A percentile compares a stretch with the other conserved stretches of the same genome.
These are phyloP conservation scores for Rotaria macrura DNA, from an alignment of 2,888 invertebrate species.

Conservation along the genomic window DNA sequence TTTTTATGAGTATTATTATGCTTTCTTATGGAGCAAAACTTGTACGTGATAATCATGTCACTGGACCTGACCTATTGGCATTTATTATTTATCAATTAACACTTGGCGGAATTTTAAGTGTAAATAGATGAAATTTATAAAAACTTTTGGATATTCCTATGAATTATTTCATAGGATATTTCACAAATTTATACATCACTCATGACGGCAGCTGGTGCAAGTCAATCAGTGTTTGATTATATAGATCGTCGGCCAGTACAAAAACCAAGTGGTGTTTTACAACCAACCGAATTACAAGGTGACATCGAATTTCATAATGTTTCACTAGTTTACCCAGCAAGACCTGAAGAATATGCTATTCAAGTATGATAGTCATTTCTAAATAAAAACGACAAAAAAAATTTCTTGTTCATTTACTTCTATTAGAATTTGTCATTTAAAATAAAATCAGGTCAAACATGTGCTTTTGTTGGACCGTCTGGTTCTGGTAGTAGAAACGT, in stretches of 20 bases:
- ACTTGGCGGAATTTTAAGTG: constrained; percentile 42
- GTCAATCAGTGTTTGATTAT: constrained; percentile 48
- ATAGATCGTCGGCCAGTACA: constrained; percentile 47
- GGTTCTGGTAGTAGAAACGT: constrained; percentile 40
- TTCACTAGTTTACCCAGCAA: constrained; percentile 72
- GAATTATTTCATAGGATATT: constrained; percentile 36
- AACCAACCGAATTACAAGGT: constrained; percentile 51
- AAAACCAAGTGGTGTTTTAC: constrained; percentile 37
- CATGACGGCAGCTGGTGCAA: constrained; percentile 51
- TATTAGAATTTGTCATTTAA: constrained; percentile 47
- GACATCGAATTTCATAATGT: constrained; percentile 63
- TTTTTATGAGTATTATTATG: constrained; percentile 30
- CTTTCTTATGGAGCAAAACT: constrained; percentile 42
- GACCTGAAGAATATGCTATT: constrained; percentile 57
- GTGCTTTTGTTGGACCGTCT: constrained; percentile 51
- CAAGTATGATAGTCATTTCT: background rate
- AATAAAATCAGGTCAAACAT: constrained; percentile 50
- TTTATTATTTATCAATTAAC: constrained; percentile 51
- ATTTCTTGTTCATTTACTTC: background rate
- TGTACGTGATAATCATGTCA: constrained; percentile 43
- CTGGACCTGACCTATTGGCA: constrained; percentile 46
- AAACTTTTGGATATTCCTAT: constrained; percentile 35
- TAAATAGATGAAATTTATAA: background rate
- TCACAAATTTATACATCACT: constrained; percentile 48
- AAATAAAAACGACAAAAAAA: background rate